Evolutionary conservation across 2,113 vertebrate species (phyloP).

Genomic region (Bos indicus): DNA sequence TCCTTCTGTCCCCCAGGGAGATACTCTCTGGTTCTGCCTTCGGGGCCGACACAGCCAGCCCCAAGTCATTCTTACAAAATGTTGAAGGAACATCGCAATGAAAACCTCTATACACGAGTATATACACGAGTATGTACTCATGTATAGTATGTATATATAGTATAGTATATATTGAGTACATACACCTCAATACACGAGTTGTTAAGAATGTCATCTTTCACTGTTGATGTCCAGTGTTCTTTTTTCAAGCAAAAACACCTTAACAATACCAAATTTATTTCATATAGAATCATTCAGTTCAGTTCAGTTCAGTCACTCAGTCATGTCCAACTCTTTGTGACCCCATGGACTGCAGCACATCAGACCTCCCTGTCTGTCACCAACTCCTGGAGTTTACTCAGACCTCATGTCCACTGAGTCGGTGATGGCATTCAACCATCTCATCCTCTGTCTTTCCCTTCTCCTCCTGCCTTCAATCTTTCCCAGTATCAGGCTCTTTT

Average conservation of each 20-base stretch:
- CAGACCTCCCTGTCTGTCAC: neutral
- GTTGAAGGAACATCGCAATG: neutral
- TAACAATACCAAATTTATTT: neutral
- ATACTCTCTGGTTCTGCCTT: neutral
- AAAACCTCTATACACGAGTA: too few species aligned
- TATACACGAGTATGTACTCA: too few species aligned
- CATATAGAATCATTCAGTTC: neutral
- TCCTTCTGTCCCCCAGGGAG: neutral
- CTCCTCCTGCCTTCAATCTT: neutral
- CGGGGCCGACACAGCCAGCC: neutral
- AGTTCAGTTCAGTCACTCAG: neutral
- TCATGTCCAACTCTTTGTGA: neutral
- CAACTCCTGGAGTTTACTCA: neutral
- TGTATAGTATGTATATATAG: too few species aligned
- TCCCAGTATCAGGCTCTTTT: neutral
- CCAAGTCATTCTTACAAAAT: neutral
- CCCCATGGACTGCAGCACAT: neutral
- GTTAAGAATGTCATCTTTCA: neutral
- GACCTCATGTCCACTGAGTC: neutral
- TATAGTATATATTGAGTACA: too few species aligned
- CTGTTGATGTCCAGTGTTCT: neutral
- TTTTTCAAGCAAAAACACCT: neutral
- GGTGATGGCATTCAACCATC: neutral
- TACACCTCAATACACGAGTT: neutral
- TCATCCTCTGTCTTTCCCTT: neutral